Evolutionary conservation across 2,113 vertebrate species (phyloP).

Genomic region (Dromaius novaehollandiae): DNA sequence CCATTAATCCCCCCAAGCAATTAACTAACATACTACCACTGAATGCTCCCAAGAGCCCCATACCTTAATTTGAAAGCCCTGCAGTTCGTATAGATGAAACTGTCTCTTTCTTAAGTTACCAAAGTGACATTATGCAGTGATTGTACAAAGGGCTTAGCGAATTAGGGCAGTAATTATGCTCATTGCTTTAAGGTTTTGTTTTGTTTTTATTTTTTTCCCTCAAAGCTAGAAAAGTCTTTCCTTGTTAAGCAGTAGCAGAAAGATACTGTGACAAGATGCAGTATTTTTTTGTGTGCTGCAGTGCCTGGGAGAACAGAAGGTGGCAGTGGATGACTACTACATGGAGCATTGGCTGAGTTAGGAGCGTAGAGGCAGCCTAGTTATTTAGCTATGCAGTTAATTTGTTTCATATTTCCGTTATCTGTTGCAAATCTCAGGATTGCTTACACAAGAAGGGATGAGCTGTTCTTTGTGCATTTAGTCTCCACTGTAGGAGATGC

Average conservation of each 20-base stretch:
- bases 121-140: background rate
- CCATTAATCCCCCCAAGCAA: background rate
- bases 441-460: background rate
- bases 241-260: background rate
- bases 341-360: background rate
- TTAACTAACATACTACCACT: background rate
- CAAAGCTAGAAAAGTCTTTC: background rate
- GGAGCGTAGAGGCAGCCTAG: background rate
- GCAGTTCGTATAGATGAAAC: background rate
- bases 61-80: background rate
- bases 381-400: background rate
- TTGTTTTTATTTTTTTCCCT: rapidly evolving
- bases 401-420: background rate
- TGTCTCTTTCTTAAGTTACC: background rate
- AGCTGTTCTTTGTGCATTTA: background rate
- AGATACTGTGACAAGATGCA: background rate
- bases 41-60: background rate
- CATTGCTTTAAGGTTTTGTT: background rate
- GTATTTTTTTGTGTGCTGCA: background rate
- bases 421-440: background rate
- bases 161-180: background rate
- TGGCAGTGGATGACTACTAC: slow-evolving; percentile 33
- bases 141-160: background rate
- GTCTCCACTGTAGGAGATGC: background rate
- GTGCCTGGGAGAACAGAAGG: slow-evolving; percentile 24